Evolutionary conservation across 2,888 invertebrate genomes (phyloP).

Genomic region (Dascillus cervinus): DNA sequence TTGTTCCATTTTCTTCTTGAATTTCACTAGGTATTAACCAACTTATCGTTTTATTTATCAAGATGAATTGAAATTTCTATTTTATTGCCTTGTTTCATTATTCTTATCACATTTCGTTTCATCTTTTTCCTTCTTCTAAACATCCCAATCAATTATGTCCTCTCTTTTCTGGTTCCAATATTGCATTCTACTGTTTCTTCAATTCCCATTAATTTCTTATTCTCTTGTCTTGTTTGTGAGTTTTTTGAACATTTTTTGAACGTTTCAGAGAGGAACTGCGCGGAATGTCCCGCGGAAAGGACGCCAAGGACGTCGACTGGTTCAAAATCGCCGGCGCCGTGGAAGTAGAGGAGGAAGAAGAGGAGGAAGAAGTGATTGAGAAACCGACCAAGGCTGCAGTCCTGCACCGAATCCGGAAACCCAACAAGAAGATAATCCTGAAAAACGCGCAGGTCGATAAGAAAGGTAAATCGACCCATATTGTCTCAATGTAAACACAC

Average conservation of each 20-base stretch:
- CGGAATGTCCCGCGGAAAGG: slow-evolving; percentile 75
- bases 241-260: neutral
- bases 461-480: slow-evolving; percentile 32
- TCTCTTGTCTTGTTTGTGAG: neutral
- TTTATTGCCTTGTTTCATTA: too few species aligned
- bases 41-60: too few species aligned
- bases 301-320: slow-evolving; percentile 84
- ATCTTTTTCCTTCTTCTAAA: too few species aligned
- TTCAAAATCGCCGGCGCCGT: slow-evolving; percentile 63
- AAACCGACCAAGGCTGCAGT: slow-evolving; percentile 70
- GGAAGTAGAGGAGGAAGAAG: slow-evolving; percentile 51
- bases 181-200: too few species aligned
- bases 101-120: too few species aligned
- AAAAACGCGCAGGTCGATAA: slow-evolving; percentile 34
- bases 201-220: too few species aligned
- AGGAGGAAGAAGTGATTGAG: slow-evolving; percentile 53
- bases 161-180: too few species aligned
- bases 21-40: too few species aligned
- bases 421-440: slow-evolving; percentile 49
- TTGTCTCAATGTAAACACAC: too few species aligned
- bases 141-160: too few species aligned
- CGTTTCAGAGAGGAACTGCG: slow-evolving; percentile 67
- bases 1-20: too few species aligned
- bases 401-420: slow-evolving; percentile 61
- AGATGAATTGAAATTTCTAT: too few species aligned